phyloP scores from a whole-genome alignment of 2,888 invertebrate genomes.

The Platerodrilus igneus region DNA sequence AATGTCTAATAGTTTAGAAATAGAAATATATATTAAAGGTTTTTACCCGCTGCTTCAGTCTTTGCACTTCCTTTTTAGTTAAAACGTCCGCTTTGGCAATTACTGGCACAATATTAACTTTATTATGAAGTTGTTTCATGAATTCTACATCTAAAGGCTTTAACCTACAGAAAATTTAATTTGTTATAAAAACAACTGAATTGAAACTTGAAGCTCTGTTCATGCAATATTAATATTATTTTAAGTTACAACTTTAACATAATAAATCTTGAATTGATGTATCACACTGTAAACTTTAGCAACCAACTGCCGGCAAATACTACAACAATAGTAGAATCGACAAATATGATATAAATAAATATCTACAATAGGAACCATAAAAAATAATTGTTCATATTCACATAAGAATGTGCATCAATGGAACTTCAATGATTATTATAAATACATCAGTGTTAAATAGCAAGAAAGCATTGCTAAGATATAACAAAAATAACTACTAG shows the following conservation, averaged over 20 bases:
- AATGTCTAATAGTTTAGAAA: not conserved
- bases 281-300: too few species aligned
- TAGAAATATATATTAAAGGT: too few species aligned
- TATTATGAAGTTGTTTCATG: conserved; percentile 94
- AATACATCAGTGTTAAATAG: too few species aligned
- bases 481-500: conserved; percentile 25
- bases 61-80: conserved; percentile 85
- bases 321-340: too few species aligned
- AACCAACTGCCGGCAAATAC: too few species aligned
- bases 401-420: too few species aligned
- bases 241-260: too few species aligned
- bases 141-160: conserved; percentile 93
- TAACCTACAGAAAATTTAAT: conserved; percentile 60
- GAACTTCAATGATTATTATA: not conserved
- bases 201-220: too few species aligned
- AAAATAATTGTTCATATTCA: not conserved
- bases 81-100: conserved; percentile 95
- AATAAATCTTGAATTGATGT: too few species aligned
- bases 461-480: conserved; percentile 2
- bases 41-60: conserved; percentile 79
- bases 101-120: conserved; percentile 96
- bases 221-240: too few species aligned
- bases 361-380: not conserved
- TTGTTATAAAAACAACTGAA: not conserved
- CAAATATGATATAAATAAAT: too few species aligned